Conservation (phyloP, 2,888 invertebrate genomes). For the Neocrepidodera transversa region DNA sequence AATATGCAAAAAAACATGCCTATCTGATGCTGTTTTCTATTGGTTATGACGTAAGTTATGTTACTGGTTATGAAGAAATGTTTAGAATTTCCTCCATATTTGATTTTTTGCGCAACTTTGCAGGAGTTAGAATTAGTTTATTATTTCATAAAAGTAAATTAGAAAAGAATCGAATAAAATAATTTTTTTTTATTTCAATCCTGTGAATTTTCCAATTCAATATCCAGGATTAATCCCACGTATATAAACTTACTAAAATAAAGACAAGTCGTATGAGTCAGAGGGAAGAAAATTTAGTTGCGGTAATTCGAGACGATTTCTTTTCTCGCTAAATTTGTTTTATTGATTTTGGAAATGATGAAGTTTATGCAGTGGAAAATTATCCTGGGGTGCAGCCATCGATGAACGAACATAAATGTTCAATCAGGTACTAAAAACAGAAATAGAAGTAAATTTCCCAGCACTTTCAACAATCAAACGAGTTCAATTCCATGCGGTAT, state of each 20-base stretch:
- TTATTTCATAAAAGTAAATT: not conserved
- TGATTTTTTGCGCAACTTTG: too few species aligned
- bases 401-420: conserved; percentile 4
- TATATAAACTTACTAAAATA: conserved; percentile 42
- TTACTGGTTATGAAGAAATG: too few species aligned
- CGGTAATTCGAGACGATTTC: conserved; percentile 25
- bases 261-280: conserved; percentile 27
- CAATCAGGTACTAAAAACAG: conserved; percentile 11
- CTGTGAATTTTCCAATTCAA: not conserved
- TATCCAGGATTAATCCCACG: conserved; percentile 16
- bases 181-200: too few species aligned
- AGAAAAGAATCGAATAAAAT: too few species aligned
- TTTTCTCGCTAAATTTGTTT: conserved; percentile 27
- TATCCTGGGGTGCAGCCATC: conserved; percentile 11
- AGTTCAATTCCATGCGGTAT: too few species aligned
- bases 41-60: too few species aligned
- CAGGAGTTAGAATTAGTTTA: too few species aligned
- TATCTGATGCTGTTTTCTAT: too few species aligned
- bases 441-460: conserved; percentile 14
- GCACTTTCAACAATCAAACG: too few species aligned
- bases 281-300: conserved; percentile 26
- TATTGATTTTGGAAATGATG: conserved; percentile 22
- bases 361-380: conserved; percentile 24
- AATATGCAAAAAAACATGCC: too few species aligned
- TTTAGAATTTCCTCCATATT: too few species aligned